Evolutionary conservation across 2,113 vertebrate species (phyloP).

Genomic region (Smithornis capensis): DNA sequence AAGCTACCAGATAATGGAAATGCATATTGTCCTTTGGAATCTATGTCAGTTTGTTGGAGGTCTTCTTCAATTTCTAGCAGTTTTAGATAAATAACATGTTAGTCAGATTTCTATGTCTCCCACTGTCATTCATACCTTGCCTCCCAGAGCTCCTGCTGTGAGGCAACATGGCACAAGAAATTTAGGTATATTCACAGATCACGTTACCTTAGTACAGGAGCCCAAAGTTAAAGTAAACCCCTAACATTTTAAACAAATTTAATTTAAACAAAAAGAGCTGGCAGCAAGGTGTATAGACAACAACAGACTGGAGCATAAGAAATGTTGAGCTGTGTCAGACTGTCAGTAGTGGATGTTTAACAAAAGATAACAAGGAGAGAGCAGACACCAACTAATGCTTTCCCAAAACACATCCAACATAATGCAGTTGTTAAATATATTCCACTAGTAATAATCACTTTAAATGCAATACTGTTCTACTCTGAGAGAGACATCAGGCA

Average conservation of each 20-base stretch:
- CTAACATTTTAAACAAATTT: not conserved
- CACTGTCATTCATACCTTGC: not conserved
- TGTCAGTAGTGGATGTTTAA: not conserved
- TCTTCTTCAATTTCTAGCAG: not conserved
- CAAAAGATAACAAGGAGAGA: not conserved
- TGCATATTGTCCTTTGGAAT: not conserved
- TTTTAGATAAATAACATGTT: not conserved
- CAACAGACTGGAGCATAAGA: not conserved
- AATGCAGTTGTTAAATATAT: not conserved
- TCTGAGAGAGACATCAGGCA: not conserved
- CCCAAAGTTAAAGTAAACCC: not conserved
- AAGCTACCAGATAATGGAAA: not conserved
- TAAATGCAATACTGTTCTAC: not conserved
- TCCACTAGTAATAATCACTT: not conserved
- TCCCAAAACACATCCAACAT: not conserved
- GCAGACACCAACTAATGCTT: not conserved
- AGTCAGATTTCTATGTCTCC: not conserved
- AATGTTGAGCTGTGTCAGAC: not conserved
- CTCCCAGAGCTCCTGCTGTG: not conserved
- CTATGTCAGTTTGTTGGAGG: not conserved
- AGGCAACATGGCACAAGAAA: not conserved
- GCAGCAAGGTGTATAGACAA: not conserved
- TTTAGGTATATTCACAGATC: not conserved
- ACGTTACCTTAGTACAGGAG: not conserved
- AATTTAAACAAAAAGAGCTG: not conserved